phyloP scores from a whole-genome alignment of 2,888 invertebrate genomes.

The Drosophila atroscutellata region DNA sequence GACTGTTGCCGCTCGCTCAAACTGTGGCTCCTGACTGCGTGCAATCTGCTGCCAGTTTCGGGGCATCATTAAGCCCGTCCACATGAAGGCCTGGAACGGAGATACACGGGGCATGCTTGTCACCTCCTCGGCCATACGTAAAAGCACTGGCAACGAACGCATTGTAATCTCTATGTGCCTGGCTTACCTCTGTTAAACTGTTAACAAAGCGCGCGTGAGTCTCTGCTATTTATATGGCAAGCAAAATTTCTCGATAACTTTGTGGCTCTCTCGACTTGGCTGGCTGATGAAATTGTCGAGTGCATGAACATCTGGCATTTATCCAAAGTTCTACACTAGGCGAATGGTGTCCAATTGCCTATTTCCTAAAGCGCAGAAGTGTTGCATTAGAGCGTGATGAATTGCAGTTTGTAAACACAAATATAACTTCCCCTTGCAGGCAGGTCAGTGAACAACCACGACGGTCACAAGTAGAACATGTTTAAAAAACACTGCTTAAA shows the following conservation, averaged over 20 bases:
- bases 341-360: background rate
- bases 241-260: conserved; percentile 28
- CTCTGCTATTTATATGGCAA: conserved; percentile 57
- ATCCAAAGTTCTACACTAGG: background rate
- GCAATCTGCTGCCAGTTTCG: conserved; percentile 62
- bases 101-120: conserved; percentile 54
- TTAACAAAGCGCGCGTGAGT: background rate
- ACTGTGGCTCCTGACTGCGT: conserved; percentile 58
- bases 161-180: conserved; percentile 55
- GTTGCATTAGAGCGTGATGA: background rate
- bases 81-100: conserved; percentile 54
- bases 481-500: background rate
- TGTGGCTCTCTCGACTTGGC: conserved; percentile 39
- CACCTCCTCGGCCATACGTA: conserved; percentile 77
- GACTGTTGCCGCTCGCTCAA: conserved; percentile 58
- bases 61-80: conserved; percentile 36
- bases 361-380: background rate
- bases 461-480: background rate
- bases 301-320: conserved; percentile 23
- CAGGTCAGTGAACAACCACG: background rate
- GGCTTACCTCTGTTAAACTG: conserved; percentile 36
- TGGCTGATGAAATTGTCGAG: conserved; percentile 60
- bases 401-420: background rate
- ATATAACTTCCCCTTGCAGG: background rate
- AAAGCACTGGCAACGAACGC: conserved; percentile 79